phyloP scores from a whole-genome alignment of 2,113 vertebrate species.

The Callaeas wilsoni region DNA sequence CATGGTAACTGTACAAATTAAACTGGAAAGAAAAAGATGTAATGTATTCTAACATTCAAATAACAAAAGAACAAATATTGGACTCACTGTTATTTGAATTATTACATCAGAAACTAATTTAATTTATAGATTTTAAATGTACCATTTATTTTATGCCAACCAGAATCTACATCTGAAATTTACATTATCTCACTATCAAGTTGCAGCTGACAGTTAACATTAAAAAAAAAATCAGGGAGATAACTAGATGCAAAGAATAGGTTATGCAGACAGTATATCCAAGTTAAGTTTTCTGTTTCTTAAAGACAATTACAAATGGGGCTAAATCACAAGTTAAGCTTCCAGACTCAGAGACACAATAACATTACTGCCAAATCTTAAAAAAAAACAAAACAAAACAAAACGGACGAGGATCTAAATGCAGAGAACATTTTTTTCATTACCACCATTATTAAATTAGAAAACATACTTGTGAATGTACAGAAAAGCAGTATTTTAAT shows the following conservation, averaged over 20 bases:
- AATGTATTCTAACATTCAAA: neutral
- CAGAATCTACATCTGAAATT: neutral
- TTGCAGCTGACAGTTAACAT: neutral
- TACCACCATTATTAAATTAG: neutral
- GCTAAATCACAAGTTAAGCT: neutral
- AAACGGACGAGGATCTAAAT: neutral
- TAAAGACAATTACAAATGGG: neutral
- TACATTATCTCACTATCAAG: neutral
- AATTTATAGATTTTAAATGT: neutral
- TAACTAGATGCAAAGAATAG: neutral
- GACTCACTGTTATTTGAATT: neutral
- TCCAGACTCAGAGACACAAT: neutral
- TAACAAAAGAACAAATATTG: neutral
- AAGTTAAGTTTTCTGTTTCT: neutral
- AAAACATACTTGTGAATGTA: neutral
- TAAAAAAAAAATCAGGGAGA: neutral
- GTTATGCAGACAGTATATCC: neutral
- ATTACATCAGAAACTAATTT: neutral
- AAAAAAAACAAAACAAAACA: neutral
- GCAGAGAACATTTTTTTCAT: neutral
- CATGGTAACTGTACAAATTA: neutral
- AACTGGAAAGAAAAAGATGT: neutral
- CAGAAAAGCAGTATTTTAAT: conserved; percentile 12
- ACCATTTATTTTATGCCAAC: neutral
- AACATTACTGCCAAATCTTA: neutral